These are phyloP conservation scores for Microctonus brassicae DNA, from an alignment of 2,888 invertebrate species.

Conservation along the genomic window DNA sequence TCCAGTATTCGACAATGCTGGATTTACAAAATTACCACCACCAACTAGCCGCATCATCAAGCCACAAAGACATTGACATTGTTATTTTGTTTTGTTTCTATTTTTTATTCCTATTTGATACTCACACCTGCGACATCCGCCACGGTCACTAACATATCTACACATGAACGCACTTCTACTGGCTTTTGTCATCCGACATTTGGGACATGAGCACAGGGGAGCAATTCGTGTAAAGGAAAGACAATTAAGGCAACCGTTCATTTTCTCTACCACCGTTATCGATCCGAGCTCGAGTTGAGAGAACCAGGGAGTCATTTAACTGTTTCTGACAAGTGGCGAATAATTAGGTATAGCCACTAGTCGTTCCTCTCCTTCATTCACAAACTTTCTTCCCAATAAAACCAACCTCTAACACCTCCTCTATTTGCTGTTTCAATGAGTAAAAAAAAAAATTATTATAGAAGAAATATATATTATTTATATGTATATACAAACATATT, in stretches of 20 bases:
- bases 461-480: background rate
- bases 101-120: background rate
- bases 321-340: constrained; percentile 46
- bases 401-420: background rate
- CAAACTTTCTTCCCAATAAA: background rate
- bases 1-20: constrained; percentile 88
- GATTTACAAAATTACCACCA: constrained; percentile 86
- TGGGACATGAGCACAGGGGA: constrained; percentile 4
- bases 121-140: background rate
- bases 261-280: constrained; percentile 40
- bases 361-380: constrained; percentile 22
- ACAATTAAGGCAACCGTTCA: constrained; percentile 46
- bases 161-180: background rate
- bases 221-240: constrained; percentile 36
- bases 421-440: background rate
- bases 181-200: constrained; percentile 4
- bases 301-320: constrained; percentile 38
- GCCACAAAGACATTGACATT: constrained; percentile 70
- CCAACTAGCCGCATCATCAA: constrained; percentile 84
- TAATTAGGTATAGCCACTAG: constrained; percentile 38
- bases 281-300: constrained; percentile 36
- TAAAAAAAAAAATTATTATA: background rate
- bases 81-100: background rate
- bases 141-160: background rate
- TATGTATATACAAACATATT: background rate